Evolutionary conservation across 2,888 invertebrate species (phyloP), one percentile per base, ranked within the genome.

Genomic region (Petrolisthes manimaculis): DNA sequence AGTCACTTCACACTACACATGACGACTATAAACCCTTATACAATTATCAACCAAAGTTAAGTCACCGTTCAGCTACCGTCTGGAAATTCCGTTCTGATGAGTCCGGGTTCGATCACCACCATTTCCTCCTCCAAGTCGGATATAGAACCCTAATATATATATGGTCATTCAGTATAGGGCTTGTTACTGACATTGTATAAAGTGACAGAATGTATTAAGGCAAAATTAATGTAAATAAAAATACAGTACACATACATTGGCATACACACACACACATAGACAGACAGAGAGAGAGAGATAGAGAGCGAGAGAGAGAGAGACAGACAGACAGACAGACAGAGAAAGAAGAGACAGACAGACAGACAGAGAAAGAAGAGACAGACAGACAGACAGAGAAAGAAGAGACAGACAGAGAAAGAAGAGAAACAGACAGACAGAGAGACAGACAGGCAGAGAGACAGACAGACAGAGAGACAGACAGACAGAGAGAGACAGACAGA

Each of bases 311-410:
- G 53, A 78, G 54, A 78, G 53, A 78, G 53, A 53, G 53, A 53
- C 3, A 53, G 78, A 78, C 53, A 78, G 78, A 78, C 53, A 78
- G 53, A 51, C 3, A 53, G 78, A 53, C 5, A 53, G 54, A 78
- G 5, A 53, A 51, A 4, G 14, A 4, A 53, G 78, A 53, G 53
- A 78, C 3, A 53, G 54, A 78, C 14, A 78, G 54, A 78, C 5
- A 51, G 53, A 14, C 14, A 78, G 53, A 51, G 53, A 78, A 0
- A 78, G 54, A 78, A 53, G 78, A 78, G 53, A 78, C 53, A 78
- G 54, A 53, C 53, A 78, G 53, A 78, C 51, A 78, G 53, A 78
- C 12, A 75, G 9, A 75, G 75, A 75, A 21, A 71, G 71, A 24
- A 75, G 75, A 75, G 9, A 75, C 1, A 75, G 21, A 74, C 18